Conservation (phyloP, 1,140 invertebrate genomes). For the Lerema accius region DNA sequence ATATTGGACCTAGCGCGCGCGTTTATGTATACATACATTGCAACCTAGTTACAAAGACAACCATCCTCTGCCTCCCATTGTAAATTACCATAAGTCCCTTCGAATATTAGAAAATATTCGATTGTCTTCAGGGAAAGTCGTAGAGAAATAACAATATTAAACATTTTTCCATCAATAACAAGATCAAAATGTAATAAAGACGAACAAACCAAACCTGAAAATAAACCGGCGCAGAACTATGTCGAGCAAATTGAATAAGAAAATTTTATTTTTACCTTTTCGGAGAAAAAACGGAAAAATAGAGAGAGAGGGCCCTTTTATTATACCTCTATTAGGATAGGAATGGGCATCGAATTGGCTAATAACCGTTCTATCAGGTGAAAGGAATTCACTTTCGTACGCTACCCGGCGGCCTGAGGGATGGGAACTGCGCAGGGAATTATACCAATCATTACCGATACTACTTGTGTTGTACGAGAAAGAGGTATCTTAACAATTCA, state of each 20-base stretch:
- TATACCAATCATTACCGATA: constrained; percentile 32
- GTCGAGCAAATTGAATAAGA: constrained; percentile 75
- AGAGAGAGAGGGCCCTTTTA: constrained; percentile 72
- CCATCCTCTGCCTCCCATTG: too few species aligned
- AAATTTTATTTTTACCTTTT: constrained; percentile 77
- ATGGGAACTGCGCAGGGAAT: constrained; percentile 12
- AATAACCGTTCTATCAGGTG: constrained; percentile 81
- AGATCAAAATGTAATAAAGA: constrained; percentile 34
- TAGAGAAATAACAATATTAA: neutral
- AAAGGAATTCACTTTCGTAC: constrained; percentile 76
- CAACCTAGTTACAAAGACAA: too few species aligned
- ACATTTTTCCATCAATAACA: constrained; percentile 18
- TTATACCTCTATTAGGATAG: constrained; percentile 80
- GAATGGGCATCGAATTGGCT: constrained; percentile 78
- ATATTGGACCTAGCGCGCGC: too few species aligned
- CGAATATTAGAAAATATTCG: too few species aligned
- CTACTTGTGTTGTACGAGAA: too few species aligned
- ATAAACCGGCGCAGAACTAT: constrained; percentile 36
- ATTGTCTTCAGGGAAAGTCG: too few species aligned
- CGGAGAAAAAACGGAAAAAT: constrained; percentile 67
- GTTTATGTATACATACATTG: too few species aligned
- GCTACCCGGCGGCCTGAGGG: constrained; percentile 47
- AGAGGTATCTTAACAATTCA: too few species aligned
- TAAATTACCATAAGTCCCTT: too few species aligned
- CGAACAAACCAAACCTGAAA: constrained; percentile 44